Evolutionary conservation across 2,888 invertebrate species (phyloP).

Genomic region (Leptura quadrifasciata): DNA sequence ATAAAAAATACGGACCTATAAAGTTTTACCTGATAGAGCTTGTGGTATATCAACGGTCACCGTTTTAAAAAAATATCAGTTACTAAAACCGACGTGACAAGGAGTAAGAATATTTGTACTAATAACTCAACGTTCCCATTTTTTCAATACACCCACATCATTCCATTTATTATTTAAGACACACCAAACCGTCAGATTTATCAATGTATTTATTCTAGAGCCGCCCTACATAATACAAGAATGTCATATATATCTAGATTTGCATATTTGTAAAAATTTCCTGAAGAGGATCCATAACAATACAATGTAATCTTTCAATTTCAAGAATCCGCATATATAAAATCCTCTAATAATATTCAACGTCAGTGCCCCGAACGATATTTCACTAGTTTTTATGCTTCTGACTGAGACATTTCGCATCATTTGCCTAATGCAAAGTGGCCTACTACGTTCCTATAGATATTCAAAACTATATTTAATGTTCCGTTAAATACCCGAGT

Average conservation of each 20-base stretch:
- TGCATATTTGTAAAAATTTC: slow-evolving; percentile 60
- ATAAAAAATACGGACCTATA: too few species aligned
- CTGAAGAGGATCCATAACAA: slow-evolving; percentile 65
- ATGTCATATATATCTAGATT: slow-evolving; percentile 58
- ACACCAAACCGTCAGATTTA: slow-evolving; percentile 54
- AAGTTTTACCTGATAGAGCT: too few species aligned
- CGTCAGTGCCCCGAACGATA: slow-evolving; percentile 67
- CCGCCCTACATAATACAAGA: slow-evolving; percentile 53
- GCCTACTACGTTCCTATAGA: slow-evolving; percentile 69
- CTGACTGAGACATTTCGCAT: slow-evolving; percentile 67
- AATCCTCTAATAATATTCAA: slow-evolving; percentile 71
- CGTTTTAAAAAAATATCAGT: too few species aligned
- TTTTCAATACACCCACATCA: slow-evolving; percentile 4
- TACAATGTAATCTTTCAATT: slow-evolving; percentile 72
- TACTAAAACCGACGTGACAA: too few species aligned
- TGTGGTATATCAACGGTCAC: too few species aligned
- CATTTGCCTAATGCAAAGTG: slow-evolving; percentile 72
- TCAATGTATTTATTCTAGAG: slow-evolving; percentile 56
- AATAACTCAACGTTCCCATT: too few species aligned
- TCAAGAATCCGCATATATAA: slow-evolving; percentile 67
- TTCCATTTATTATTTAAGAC: slow-evolving; percentile 43
- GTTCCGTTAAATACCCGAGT: slow-evolving; percentile 70
- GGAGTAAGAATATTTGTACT: too few species aligned
- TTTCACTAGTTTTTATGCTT: slow-evolving; percentile 70
- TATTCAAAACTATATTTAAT: slow-evolving; percentile 72